Base-by-base conservation (phyloP, 2,888 invertebrate genomes). In the Drosophila mettleri region DNA sequence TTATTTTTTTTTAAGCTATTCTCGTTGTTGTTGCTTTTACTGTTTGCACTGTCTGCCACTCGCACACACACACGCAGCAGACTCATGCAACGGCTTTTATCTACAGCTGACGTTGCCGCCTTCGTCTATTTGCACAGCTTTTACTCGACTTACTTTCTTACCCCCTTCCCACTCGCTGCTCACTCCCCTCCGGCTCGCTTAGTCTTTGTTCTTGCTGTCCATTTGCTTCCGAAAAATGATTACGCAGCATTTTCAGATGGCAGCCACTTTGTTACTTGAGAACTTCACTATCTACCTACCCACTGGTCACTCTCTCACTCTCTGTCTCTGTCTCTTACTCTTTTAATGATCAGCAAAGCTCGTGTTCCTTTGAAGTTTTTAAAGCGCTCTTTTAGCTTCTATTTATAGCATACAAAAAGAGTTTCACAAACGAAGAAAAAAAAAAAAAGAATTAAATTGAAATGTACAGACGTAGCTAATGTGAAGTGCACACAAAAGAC, bases 211-310 rank as follows among this genome's bases (percentile, higher is more conserved):
- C 43, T 73, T 33, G 49, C 22, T 34, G 43, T 55, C 60, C 48
- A 68, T 72, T 71, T 66, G 55, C 72, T 87, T 85, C 81, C 69
- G 83, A 83, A 88, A 88, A 88, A 69, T 83, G 83, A 88, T 88
- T 88, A 88, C 88, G 83, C 78, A 83, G 83, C 83, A 68, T 69
- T 85, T 78, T 71, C 10, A 55, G 60, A 69, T 71, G 53, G 67
- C 70, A 76, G 69, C 45, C 62, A 69, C 69, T 76, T 64, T 69
- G 59, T 65, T 64, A 73, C 76, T 73, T 70, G 67, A 68, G 54
- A 60, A 58, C 59, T 60, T 49, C 38, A 43, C 65, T 41, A 6
- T 1, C 36, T 16, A 14, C n/a, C 34, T n/a, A n/a, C 34, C n/a
- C n/a, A 2, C 51, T 18, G 48, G 43, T 12, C 16, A 8, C 33